phyloP scores from a whole-genome alignment of 2,113 vertebrate genomes.

The Numida meleagris region DNA sequence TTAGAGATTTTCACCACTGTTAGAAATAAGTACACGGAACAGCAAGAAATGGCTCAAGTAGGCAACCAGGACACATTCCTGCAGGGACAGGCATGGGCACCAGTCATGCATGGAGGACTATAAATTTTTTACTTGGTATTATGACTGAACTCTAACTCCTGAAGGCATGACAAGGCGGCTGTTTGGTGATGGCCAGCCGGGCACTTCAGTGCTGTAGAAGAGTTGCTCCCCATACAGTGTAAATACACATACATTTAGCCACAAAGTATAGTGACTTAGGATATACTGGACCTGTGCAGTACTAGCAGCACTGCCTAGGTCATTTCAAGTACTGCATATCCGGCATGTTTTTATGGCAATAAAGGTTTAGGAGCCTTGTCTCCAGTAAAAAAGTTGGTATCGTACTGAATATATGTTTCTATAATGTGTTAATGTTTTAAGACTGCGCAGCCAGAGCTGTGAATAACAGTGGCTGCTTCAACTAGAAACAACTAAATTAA shows the following conservation, averaged over 20 bases:
- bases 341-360: background rate
- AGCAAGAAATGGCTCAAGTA: background rate
- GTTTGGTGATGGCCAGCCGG: background rate
- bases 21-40: background rate
- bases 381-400: background rate
- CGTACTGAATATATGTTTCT: background rate
- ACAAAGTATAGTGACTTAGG: background rate
- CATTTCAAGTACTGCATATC: too few species aligned
- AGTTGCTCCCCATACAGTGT: background rate
- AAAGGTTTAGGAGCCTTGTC: background rate
- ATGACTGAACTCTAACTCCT: background rate
- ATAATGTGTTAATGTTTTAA: too few species aligned
- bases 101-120: background rate
- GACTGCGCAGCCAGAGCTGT: background rate
- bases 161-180: background rate
- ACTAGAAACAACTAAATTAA: background rate
- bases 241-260: background rate
- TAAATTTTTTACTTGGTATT: background rate
- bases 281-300: background rate
- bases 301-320: background rate
- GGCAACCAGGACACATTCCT: background rate
- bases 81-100: background rate
- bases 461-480: background rate
- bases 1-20: background rate
- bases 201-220: background rate